Base-by-base conservation (phyloP, 1,140 invertebrate genomes). In the Hycleus cichorii region DNA sequence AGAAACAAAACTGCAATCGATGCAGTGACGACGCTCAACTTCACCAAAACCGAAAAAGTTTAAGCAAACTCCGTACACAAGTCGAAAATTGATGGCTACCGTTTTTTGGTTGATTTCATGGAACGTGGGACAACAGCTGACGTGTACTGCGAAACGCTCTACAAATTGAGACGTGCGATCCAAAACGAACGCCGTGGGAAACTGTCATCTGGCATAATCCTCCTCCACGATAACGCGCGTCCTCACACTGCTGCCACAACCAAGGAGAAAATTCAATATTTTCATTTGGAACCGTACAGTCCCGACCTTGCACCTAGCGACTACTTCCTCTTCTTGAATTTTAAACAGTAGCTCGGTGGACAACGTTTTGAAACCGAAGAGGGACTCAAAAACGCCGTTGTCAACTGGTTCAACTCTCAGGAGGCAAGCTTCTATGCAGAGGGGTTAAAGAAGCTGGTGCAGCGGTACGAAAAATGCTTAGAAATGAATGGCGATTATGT, bases 81-180 rank as follows among this genome's bases (percentile, higher is more conserved):
- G 32, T 32, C 32, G 2, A 47, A 47, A 47, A 47, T 47, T 24
- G 18, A 49, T 39, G 11, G 40, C 47, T 11, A 49, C 26, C 6
- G 26, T 49, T 12, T 49, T 49, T 12, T 49, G 11, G 27, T 49
- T 49, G 47, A 49, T 49, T 49, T 49, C 26, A 49, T 25, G 11
- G 47, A 49, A 3, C 18, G 32, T 27, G 11, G 11, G 12, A 49
- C 47, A 11, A 32, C 47, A 9, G 27, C 26, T 9, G 3, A 12
- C 8, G 1, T 25, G 12, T 49, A 49, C 27, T 12, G 12, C 39
- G 11, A 12, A 12, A 25, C 26, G 47, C 47, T 49, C 7, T 26
- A 49, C 39, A 49, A 39, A 32, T 49, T 49, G 27, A 5, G 47
- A 49, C 24, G 7, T 11, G 3, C 7, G 26, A 32, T 49, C 11